Conservation (phyloP, 1,140 invertebrate species). For the Drosophila burlai region DNA sequence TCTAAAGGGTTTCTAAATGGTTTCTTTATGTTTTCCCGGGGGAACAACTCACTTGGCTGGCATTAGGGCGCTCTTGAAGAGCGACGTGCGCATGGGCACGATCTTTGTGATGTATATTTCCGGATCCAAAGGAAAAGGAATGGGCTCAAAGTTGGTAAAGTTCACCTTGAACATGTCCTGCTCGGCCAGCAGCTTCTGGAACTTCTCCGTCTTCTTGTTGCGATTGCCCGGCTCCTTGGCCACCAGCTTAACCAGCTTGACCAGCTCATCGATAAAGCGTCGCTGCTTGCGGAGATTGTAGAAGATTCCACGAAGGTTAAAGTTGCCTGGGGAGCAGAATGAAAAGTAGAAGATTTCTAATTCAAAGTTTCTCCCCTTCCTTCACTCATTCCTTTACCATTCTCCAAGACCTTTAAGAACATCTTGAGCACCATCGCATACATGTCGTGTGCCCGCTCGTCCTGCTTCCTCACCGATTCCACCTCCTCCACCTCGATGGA, state of each 20-base stretch:
- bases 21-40: too few species aligned
- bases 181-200: slow-evolving; percentile 93
- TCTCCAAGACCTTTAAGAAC: slow-evolving; percentile 90
- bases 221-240: slow-evolving; percentile 96
- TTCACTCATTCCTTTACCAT: slow-evolving; percentile 45
- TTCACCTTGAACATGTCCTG: slow-evolving; percentile 94
- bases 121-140: slow-evolving; percentile 97
- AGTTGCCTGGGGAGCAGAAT: slow-evolving; percentile 48
- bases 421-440: slow-evolving; percentile 95
- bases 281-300: slow-evolving; percentile 93
- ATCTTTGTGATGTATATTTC: slow-evolving; percentile 96
- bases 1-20: too few species aligned
- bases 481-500: slow-evolving; percentile 96
- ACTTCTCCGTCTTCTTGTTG: slow-evolving; percentile 95
- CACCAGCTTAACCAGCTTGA: slow-evolving; percentile 96
- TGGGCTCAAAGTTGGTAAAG: slow-evolving; percentile 95
- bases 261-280: slow-evolving; percentile 95
- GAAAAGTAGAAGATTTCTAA: slow-evolving; percentile 35
- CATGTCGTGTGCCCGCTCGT: slow-evolving; percentile 92
- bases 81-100: slow-evolving; percentile 93
- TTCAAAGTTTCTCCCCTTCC: not conserved
- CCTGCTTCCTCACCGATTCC: slow-evolving; percentile 89
- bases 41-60: slow-evolving; percentile 90
- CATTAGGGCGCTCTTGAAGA: slow-evolving; percentile 99
- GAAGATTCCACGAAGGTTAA: slow-evolving; percentile 87